A percentile compares a stretch with the other conserved stretches of the same genome.
Conservation (phyloP, 2,797 vertebrate genomes). For the Sternarchorhynchus goeldii region DNA sequence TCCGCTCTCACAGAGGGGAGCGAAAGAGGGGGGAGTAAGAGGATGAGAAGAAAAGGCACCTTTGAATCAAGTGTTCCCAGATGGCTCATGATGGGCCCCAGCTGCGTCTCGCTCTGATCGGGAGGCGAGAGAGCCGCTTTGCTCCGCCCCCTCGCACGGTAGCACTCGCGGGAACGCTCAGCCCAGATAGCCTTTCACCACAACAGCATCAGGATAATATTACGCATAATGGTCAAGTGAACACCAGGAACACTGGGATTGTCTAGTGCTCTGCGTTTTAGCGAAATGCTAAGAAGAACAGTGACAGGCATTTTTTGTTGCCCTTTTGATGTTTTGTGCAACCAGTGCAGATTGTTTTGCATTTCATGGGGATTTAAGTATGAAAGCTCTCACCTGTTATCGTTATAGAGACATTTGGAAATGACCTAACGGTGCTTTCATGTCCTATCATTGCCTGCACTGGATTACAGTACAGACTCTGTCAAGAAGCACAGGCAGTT, state of each 20-base stretch:
- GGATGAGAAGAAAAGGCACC: conserved; percentile 71
- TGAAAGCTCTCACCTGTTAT: conserved; percentile 48
- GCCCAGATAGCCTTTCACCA: conserved; percentile 62
- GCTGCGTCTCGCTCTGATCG: conserved; percentile 69
- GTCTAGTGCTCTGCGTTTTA: conserved; percentile 35
- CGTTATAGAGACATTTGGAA: conserved; percentile 40
- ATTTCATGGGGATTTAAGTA: conserved; percentile 47
- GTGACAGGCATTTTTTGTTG: conserved; percentile 8
- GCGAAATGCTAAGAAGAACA: conserved; percentile 31
- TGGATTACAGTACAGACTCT: conserved; percentile 5
- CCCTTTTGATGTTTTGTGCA: conserved; percentile 24
- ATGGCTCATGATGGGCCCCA: conserved; percentile 77
- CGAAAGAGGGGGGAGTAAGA: conserved; percentile 54
- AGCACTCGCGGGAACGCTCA: conserved; percentile 55
- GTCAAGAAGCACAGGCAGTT: conserved; percentile 2
- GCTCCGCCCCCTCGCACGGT: conserved; percentile 43
- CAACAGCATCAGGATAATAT: conserved; percentile 68
- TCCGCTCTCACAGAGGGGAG: conserved; percentile 61
- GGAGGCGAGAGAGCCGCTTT: conserved; percentile 46
- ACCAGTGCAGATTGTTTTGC: conserved; percentile 12
- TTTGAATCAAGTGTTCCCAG: conserved; percentile 79
- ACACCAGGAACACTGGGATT: conserved; percentile 52
- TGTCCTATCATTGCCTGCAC: conserved; percentile 28
- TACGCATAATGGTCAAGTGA: conserved; percentile 57
- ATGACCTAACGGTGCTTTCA: conserved; percentile 42